These are phyloP conservation scores for Ypsolopha sequella DNA, from an alignment of 2,888 invertebrate species.

Conservation along the genomic window DNA sequence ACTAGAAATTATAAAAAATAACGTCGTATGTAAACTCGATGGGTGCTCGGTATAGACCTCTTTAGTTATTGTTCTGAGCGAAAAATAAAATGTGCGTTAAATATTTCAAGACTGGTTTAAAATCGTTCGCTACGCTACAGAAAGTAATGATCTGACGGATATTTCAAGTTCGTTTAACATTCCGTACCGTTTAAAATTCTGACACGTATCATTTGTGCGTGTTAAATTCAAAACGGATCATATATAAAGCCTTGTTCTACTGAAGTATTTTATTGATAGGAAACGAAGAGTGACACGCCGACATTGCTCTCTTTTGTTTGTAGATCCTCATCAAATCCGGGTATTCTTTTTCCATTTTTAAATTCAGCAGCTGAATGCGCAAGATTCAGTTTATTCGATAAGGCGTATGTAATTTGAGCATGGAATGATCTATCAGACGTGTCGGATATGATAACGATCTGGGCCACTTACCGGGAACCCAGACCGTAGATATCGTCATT, in stretches of 20 bases:
- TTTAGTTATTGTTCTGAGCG: too few species aligned
- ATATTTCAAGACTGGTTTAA: neutral
- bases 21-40: neutral
- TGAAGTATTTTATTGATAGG: neutral
- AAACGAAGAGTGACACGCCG: neutral
- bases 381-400: too few species aligned
- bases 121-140: neutral
- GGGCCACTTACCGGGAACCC: too few species aligned
- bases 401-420: too few species aligned
- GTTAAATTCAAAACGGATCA: neutral
- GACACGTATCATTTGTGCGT: constrained; percentile 1
- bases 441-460: too few species aligned
- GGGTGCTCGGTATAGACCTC: neutral
- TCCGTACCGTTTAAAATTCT: constrained; percentile 1
- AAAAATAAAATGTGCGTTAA: neutral
- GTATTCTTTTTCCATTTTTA: neutral
- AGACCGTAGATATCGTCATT: too few species aligned
- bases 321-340: neutral
- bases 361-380: too few species aligned
- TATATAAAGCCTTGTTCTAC: neutral
- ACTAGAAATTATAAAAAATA: neutral
- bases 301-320: neutral
- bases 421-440: too few species aligned
- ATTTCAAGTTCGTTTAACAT: neutral
- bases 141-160: neutral